These are phyloP conservation scores for Eudyptes chrysolophus DNA, from an alignment of 2,113 vertebrate genomes.

Conservation along the genomic window DNA sequence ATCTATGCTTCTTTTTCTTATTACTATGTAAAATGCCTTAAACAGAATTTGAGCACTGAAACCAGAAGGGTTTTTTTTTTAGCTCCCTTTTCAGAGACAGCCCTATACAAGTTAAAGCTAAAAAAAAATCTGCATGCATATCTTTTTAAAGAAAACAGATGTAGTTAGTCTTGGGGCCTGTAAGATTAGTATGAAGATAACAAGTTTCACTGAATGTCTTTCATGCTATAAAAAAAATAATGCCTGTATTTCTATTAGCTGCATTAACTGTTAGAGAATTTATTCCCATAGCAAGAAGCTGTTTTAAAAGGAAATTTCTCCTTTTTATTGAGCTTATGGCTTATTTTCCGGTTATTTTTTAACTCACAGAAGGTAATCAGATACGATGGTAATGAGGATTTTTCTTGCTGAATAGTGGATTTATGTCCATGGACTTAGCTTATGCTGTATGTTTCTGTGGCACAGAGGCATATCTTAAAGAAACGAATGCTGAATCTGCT, in stretches of 20 bases:
- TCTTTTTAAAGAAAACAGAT: background rate
- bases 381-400: background rate
- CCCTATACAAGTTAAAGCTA: background rate
- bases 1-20: constrained; percentile 16
- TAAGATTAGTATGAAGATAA: background rate
- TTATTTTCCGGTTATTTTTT: background rate
- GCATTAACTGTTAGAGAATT: background rate
- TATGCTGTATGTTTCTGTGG: background rate
- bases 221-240: background rate
- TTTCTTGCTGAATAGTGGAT: background rate
- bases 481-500: background rate
- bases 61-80: background rate
- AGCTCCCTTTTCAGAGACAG: background rate
- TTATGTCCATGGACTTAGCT: background rate
- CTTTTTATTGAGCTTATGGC: background rate
- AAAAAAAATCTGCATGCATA: background rate
- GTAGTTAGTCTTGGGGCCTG: background rate
- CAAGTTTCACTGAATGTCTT: background rate
- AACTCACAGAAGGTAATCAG: background rate
- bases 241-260: background rate
- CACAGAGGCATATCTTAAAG: background rate
- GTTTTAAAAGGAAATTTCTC: background rate
- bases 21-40: background rate
- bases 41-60: background rate
- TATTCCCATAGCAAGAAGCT: background rate